Conservation (phyloP, 2,113 vertebrate species). For the Cromileptes altivelis region DNA sequence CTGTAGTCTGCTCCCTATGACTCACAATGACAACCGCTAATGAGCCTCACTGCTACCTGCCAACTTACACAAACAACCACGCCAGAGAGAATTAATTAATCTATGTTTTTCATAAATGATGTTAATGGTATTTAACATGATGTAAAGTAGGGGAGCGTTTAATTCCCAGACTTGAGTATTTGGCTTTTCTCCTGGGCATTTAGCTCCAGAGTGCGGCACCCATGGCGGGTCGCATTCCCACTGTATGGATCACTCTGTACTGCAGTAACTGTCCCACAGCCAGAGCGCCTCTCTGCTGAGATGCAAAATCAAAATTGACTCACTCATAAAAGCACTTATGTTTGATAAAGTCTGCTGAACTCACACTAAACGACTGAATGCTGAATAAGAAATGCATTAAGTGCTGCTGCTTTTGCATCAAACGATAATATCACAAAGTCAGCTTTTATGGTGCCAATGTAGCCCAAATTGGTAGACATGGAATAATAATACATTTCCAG, state of each 20-base stretch:
- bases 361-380: not conserved
- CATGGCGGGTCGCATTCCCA: slow-evolving; percentile 42
- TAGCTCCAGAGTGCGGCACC: slow-evolving; percentile 61
- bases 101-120: not conserved
- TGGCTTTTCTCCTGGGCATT: slow-evolving; percentile 13
- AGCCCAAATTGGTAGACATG: no score
- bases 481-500: not conserved
- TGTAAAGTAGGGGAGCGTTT: slow-evolving; percentile 1
- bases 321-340: not conserved
- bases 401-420: slow-evolving; percentile 6
- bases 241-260: slow-evolving; percentile 45
- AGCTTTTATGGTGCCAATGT: slow-evolving; percentile 14
- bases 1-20: slow-evolving; percentile 32
- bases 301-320: not conserved
- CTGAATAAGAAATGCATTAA: not conserved
- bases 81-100: not conserved
- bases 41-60: slow-evolving; percentile 13
- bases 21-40: slow-evolving; percentile 38
- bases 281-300: slow-evolving; percentile 41
- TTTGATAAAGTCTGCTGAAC: slow-evolving; percentile 6
- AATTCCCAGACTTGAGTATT: slow-evolving; percentile 6
- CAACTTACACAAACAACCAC: slow-evolving; percentile 15
- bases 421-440: slow-evolving; percentile 24
- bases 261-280: slow-evolving; percentile 76
- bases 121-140: no score